Conservation (phyloP, 1,140 invertebrate species). For the Anadara kagoshimensis region DNA sequence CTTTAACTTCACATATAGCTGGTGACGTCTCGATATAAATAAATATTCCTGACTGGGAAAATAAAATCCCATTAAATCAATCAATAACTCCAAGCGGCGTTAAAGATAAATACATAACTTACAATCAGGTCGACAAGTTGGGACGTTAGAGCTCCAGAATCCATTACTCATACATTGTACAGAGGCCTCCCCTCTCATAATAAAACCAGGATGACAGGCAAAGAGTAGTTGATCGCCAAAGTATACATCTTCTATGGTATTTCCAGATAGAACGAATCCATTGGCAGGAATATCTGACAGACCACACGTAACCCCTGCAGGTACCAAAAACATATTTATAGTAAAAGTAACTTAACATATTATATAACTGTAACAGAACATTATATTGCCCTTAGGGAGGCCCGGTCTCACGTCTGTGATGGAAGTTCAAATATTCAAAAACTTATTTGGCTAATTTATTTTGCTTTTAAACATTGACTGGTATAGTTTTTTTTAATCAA, state of each 20-base stretch:
- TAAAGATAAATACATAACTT: not conserved
- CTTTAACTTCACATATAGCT: no score
- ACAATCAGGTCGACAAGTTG: constrained; percentile 27
- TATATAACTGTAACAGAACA: not conserved
- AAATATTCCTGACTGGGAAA: no score
- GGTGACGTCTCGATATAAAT: no score
- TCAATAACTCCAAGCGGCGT: no score
- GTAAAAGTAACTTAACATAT: not conserved
- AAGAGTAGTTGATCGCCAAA: constrained; percentile 18
- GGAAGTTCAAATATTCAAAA: no score
- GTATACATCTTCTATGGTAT: not conserved
- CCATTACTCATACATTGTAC: constrained; percentile 39
- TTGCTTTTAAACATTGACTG: no score
- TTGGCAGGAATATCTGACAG: constrained; percentile 6
- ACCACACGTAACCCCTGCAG: not conserved
- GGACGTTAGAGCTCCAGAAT: constrained; percentile 36
- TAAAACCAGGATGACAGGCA: constrained; percentile 40
- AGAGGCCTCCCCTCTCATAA: constrained; percentile 27
- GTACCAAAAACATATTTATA: not conserved
- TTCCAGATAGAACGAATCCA: not conserved
- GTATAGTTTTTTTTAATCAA: no score
- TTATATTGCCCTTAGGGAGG: no score
- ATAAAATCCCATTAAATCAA: no score
- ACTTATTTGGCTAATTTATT: no score
- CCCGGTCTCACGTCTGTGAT: no score